These are phyloP conservation scores for Anhinga anhinga DNA, from an alignment of 2,113 vertebrate species.

Conservation along the genomic window DNA sequence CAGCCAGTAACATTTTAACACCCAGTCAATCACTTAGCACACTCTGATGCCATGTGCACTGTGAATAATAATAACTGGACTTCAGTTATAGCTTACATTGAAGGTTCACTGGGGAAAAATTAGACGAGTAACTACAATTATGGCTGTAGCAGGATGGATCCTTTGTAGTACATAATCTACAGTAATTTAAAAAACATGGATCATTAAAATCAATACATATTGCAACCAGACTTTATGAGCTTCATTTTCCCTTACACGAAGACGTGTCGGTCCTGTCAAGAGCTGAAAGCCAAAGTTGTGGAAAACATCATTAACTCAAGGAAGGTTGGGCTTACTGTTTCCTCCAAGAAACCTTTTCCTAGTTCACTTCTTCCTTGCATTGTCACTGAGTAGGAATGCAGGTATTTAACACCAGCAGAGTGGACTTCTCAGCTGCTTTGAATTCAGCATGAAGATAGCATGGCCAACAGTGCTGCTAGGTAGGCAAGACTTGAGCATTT, in stretches of 20 bases:
- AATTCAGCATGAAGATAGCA: not conserved
- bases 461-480: not conserved
- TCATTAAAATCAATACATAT: constrained; percentile 12
- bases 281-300: not conserved
- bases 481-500: not conserved
- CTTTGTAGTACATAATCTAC: not conserved
- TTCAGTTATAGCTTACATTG: not conserved
- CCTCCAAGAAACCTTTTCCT: not conserved
- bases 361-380: not conserved
- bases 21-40: not conserved
- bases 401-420: not conserved
- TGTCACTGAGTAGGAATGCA: not conserved
- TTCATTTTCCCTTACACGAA: not conserved
- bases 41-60: not conserved
- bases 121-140: not conserved
- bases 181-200: not conserved
- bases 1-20: not conserved
- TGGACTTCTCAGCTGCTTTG: not conserved
- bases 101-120: not conserved
- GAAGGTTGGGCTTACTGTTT: not conserved
- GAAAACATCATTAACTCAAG: not conserved
- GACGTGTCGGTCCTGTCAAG: not conserved
- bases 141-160: not conserved
- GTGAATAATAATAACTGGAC: not conserved
- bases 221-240: not conserved